These are phyloP conservation scores for Ormyrus labotus DNA, from an alignment of 2,888 invertebrate genomes.

Conservation along the genomic window DNA sequence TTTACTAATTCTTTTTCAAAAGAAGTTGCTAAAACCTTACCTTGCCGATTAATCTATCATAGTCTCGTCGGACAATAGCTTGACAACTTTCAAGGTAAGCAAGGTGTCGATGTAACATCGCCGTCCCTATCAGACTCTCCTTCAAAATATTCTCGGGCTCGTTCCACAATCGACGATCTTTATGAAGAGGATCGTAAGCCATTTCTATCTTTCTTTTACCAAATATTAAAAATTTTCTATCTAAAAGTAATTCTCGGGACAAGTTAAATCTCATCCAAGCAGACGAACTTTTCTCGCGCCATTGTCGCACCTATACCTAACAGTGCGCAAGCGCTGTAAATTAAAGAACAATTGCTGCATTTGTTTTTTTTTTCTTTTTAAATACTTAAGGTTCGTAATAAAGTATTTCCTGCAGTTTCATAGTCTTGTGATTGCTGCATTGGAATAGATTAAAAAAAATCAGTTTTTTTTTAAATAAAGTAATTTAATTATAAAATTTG, in stretches of 20 bases:
- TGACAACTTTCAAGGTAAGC: conserved; percentile 59
- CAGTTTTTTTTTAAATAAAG: too few relatives aligned
- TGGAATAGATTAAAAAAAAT: too few relatives aligned
- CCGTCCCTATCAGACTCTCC: conserved; percentile 79
- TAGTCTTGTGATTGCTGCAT: too few relatives aligned
- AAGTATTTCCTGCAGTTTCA: too few relatives aligned
- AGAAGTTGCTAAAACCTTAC: conserved; percentile 37
- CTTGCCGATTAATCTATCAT: conserved; percentile 51
- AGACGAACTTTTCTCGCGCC: conserved; percentile 7
- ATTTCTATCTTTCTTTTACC: conserved; percentile 19
- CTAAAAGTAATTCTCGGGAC: background rate
- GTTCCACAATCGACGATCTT: conserved; percentile 67
- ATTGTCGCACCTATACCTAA: background rate
- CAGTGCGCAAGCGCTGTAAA: conserved; percentile 1
- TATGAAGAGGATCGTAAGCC: conserved; percentile 43
- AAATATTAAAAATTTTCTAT: too few relatives aligned
- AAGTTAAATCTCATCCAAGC: background rate
- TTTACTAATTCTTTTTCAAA: too few relatives aligned
- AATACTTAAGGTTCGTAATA: too few relatives aligned
- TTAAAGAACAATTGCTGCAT: background rate
- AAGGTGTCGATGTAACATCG: conserved; percentile 77
- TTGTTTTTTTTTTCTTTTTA: too few relatives aligned
- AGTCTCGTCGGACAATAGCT: conserved; percentile 62
- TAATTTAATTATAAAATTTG: too few relatives aligned
- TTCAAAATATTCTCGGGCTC: conserved; percentile 77